Evolutionary conservation across 2,113 vertebrate species (phyloP).

Genomic region (Struthio camelus): DNA sequence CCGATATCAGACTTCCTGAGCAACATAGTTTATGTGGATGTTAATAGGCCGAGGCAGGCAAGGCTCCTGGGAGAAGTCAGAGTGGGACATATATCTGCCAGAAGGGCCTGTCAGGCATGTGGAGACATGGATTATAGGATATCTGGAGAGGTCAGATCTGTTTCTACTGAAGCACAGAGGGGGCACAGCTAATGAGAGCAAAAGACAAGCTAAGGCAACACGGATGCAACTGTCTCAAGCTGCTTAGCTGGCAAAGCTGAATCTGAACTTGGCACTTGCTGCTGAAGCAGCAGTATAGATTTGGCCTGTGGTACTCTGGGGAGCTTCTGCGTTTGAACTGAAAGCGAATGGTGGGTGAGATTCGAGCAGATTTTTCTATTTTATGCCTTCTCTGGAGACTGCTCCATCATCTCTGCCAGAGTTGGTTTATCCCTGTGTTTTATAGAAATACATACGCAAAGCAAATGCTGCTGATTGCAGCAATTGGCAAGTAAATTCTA

Average conservation of each 20-base stretch:
- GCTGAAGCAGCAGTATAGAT: constrained; percentile 27
- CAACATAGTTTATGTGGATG: not conserved
- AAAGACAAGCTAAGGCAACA: not conserved
- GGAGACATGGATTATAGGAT: not conserved
- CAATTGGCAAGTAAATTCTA: not conserved
- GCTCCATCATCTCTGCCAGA: constrained; percentile 18
- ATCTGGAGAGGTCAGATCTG: not conserved
- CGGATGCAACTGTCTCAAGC: constrained; percentile 29
- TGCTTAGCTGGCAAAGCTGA: constrained; percentile 52
- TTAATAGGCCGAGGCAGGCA: not conserved
- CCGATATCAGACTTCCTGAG: not conserved
- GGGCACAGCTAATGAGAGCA: not conserved
- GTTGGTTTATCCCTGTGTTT: constrained; percentile 11
- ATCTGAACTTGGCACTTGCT: constrained; percentile 23
- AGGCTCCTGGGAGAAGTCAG: not conserved
- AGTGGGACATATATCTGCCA: not conserved
- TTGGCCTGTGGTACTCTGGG: constrained; percentile 6
- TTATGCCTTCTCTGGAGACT: constrained; percentile 33
- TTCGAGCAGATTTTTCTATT: constrained; percentile 48
- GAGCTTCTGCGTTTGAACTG: constrained; percentile 13
- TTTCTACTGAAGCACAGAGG: not conserved
- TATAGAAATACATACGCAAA: not conserved
- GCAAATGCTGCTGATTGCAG: constrained; percentile 43
- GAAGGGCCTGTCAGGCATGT: not conserved
- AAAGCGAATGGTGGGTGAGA: not conserved